A percentile compares a stretch with the other conserved stretches of the same genome.
Evolutionary conservation across 2,888 invertebrate species (phyloP).

Genomic region (Ophion ellenae): DNA sequence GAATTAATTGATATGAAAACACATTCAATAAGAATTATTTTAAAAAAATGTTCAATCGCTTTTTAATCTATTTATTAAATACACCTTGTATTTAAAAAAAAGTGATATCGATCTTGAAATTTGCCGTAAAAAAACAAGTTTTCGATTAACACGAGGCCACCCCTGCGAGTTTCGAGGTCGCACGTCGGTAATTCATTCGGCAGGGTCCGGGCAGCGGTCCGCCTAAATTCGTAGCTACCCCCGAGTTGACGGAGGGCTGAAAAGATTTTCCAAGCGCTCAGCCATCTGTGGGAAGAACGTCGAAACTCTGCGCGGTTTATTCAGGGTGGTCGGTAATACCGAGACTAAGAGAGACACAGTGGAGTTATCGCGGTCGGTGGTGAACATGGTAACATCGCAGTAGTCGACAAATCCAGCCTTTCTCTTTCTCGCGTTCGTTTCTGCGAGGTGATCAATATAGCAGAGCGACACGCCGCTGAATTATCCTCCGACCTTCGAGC

Average conservation of each 20-base stretch:
- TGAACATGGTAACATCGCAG: conserved; percentile 74
- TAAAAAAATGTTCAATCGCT: no score
- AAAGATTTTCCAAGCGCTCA: conserved; percentile 78
- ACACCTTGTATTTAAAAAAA: no score
- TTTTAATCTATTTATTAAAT: no score
- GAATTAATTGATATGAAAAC: no score
- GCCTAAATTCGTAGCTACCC: conserved; percentile 71
- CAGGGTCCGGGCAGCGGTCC: conserved; percentile 67
- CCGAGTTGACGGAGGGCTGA: conserved; percentile 77
- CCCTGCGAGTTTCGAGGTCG: conserved; percentile 71
- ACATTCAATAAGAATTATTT: no score
- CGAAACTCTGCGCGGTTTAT: conserved; percentile 76
- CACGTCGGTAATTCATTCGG: conserved; percentile 81
- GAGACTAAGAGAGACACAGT: conserved; percentile 55
- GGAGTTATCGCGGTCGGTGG: conserved; percentile 81
- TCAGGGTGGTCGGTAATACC: conserved; percentile 79
- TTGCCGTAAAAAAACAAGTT: neutral
- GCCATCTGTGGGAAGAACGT: conserved; percentile 81
- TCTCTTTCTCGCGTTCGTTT: conserved; percentile 43
- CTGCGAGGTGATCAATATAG: conserved; percentile 66
- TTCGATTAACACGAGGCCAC: neutral
- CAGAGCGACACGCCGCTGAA: conserved; percentile 41
- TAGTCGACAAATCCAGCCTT: conserved; percentile 59
- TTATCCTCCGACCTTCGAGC: conserved; percentile 52
- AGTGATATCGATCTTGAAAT: neutral